These are phyloP conservation scores for Cremastinae sp. DNA, from an alignment of 2,888 invertebrate species.

Conservation along the genomic window DNA sequence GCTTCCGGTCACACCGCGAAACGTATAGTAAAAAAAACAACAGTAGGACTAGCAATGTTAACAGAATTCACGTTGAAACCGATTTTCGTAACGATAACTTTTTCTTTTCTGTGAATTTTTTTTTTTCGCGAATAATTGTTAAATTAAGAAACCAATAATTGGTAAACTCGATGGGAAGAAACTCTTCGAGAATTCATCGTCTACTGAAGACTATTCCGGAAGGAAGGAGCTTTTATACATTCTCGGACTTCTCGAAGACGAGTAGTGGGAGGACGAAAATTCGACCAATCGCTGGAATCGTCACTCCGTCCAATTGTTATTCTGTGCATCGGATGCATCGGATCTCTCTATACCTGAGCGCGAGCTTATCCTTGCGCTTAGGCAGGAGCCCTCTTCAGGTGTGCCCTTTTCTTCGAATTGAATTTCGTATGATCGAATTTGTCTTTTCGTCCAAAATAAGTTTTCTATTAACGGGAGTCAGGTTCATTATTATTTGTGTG, in stretches of 20 bases:
- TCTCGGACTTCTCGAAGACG: constrained; percentile 7
- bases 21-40: constrained; percentile 20
- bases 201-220: constrained; percentile 41
- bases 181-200: constrained; percentile 11
- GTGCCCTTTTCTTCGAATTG: no score
- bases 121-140: not conserved
- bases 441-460: no score
- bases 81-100: not conserved
- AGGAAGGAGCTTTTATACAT: constrained; percentile 42
- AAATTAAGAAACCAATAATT: not conserved
- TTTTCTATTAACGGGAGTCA: no score
- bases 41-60: not conserved
- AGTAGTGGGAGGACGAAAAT: constrained; percentile 25
- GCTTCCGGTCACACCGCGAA: constrained; percentile 36
- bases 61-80: not conserved
- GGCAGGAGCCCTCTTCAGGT: no score
- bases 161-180: not conserved
- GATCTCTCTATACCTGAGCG: no score
- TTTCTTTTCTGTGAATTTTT: no score
- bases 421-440: no score
- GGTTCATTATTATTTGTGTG: no score
- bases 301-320: no score
- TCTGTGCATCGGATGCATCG: no score
- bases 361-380: no score
- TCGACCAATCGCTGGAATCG: constrained; percentile 27